These are phyloP conservation scores for Procambarus virginalis DNA, from an alignment of 1,140 invertebrate species.

Conservation along the genomic window DNA sequence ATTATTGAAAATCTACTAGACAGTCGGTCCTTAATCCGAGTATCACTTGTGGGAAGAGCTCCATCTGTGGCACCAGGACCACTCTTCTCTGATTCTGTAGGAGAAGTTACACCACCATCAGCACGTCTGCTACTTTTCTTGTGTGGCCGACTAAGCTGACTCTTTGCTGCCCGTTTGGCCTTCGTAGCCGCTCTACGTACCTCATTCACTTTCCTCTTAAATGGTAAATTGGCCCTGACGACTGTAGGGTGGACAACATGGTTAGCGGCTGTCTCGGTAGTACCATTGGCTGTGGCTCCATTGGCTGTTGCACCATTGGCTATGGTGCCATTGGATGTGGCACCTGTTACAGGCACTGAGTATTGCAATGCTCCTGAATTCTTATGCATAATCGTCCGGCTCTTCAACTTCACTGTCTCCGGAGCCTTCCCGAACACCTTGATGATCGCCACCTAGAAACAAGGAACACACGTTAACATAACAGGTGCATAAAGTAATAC, in stretches of 20 bases:
- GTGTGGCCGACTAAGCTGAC: conserved; percentile 64
- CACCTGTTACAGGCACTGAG: conserved; percentile 28
- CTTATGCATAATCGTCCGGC: conserved; percentile 59
- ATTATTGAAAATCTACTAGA: conserved; percentile 70
- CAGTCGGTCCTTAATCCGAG: conserved; percentile 59
- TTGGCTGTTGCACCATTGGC: conserved; percentile 42
- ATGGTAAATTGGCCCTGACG: conserved; percentile 68
- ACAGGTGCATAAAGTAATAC: not conserved
- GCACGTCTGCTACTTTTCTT: conserved; percentile 56
- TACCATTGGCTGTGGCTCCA: conserved; percentile 50
- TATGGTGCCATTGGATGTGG: conserved; percentile 47
- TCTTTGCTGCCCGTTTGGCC: conserved; percentile 69
- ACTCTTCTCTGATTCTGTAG: conserved; percentile 66
- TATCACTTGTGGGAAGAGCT: conserved; percentile 14
- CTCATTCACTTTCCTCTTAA: conserved; percentile 70
- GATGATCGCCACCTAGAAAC: conserved; percentile 66
- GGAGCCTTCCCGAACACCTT: conserved; percentile 69
- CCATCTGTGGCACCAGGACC: conserved; percentile 30
- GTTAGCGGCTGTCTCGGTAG: conserved; percentile 47
- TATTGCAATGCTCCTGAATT: conserved; percentile 56
- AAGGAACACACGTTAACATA: not conserved
- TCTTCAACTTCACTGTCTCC: conserved; percentile 49
- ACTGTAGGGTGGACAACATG: conserved; percentile 69
- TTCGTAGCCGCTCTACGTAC: conserved; percentile 70
- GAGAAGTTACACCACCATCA: conserved; percentile 60